Base-by-base conservation (phyloP, 2,888 invertebrate genomes). In the Anorthoa munda region DNA sequence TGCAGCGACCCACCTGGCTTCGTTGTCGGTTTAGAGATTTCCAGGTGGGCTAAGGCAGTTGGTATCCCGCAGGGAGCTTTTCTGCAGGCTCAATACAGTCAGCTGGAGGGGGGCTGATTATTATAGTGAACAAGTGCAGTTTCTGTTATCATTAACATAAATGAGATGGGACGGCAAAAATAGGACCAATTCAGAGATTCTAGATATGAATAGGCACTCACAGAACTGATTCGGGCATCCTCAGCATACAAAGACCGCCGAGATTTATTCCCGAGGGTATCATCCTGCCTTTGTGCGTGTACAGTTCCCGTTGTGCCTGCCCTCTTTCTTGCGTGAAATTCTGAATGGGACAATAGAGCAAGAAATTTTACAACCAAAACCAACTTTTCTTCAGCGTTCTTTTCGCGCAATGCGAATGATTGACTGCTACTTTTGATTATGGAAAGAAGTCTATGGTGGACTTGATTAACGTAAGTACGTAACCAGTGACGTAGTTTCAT, bases 181-280 rank as follows among this genome's bases (percentile, higher is more conserved):
- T 26, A 26, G 26, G 26, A 3, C 4, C 26, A 26, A 31, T 31
- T 31, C 39, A 39, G 39, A 39, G 39, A 3, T 48, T 61, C 7
- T 26, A 65, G 45, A n/a, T 13, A n/a, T 18, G 48, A 26, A 51
- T 21, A 31, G 21, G 51, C 66, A 90, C 92, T 92, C 78, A 95
- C 95, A 94, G 72, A 4, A 95, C 18, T 17, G 93, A 92, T n/a
- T 90, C 86, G 0, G 85, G 77, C 84, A 92, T 83, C 69, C 88
- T 90, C 87, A 95, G 79, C 93, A 95, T 93, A 79, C 90, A 85
- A 70, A 84, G 81, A 12, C 94, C 94, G 3, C 95, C 95, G 11
- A 95, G 91, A 82, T 94, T 93, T 12, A 95, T 75, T 0, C 95
- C 95, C 1, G 95, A 93, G 0, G 95, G 95, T 31, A 95, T 94